Percentiles rank a stretch among this genome's conserved stretches.
Evolutionary conservation across 2,888 invertebrate genomes (phyloP).

Genomic region (Agrilus cyanescens): DNA sequence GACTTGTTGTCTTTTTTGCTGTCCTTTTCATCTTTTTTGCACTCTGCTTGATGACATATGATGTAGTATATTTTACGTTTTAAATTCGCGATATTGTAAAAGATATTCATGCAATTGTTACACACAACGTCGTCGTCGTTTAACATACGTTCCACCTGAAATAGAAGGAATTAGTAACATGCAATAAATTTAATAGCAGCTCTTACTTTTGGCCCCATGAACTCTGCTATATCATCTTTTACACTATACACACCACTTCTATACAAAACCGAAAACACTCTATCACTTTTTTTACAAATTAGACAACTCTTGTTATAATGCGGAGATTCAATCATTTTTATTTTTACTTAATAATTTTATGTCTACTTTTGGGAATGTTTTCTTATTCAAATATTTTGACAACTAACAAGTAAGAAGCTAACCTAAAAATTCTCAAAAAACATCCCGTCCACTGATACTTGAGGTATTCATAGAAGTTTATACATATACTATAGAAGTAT

Average conservation of each 20-base stretch:
- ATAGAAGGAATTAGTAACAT: background rate
- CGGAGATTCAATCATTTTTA: too few relatives aligned
- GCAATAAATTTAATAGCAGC: background rate
- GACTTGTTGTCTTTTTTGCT: slow-evolving; percentile 2
- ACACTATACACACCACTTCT: slow-evolving; percentile 10
- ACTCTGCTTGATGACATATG: slow-evolving; percentile 2
- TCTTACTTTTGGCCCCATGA: slow-evolving; percentile 13
- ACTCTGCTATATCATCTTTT: slow-evolving; percentile 12
- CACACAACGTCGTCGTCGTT: slow-evolving; percentile 11
- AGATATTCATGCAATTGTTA: slow-evolving; percentile 8
- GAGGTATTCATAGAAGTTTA: too few relatives aligned
- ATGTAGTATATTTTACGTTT: slow-evolving; percentile 11
- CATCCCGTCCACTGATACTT: too few relatives aligned
- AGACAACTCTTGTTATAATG: slow-evolving; percentile 6
- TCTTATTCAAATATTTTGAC: too few relatives aligned
- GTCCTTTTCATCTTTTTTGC: background rate
- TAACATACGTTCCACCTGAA: slow-evolving; percentile 12
- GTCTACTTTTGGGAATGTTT: too few relatives aligned
- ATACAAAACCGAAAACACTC: slow-evolving; percentile 11
- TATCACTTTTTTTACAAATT: slow-evolving; percentile 11
- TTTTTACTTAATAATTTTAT: too few relatives aligned
- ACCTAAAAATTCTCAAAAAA: too few relatives aligned
- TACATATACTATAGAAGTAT: too few relatives aligned
- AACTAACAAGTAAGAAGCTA: too few relatives aligned
- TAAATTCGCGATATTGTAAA: slow-evolving; percentile 10